Conservation (phyloP, 1,140 invertebrate species). For the Drosophila subobscura region DNA sequence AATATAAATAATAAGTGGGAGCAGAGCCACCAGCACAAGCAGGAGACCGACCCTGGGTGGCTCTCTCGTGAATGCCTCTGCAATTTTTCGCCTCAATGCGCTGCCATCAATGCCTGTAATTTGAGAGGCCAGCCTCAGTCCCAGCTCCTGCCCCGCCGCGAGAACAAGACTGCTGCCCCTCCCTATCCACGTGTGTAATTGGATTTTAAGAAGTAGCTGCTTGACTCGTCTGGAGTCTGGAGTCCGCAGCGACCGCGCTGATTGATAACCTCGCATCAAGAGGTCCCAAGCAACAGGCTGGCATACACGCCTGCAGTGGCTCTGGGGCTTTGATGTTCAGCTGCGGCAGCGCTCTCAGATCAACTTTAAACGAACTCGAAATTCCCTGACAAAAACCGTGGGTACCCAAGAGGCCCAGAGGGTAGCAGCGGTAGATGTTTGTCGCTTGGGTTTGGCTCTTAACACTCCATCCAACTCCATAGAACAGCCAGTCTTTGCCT, state of each 20-base stretch:
- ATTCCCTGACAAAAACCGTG: background rate
- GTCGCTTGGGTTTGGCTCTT: no score
- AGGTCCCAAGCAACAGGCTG: slow-evolving; percentile 66
- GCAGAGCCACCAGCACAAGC: slow-evolving; percentile 13
- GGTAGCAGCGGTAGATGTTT: no score
- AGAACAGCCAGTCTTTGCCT: background rate
- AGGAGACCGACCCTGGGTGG: slow-evolving; percentile 50
- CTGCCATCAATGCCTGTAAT: slow-evolving; percentile 68
- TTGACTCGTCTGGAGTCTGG: slow-evolving; percentile 6
- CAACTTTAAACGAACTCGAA: background rate
- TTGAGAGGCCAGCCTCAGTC: slow-evolving; percentile 45
- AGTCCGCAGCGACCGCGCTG: slow-evolving; percentile 38
- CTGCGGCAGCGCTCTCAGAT: slow-evolving; percentile 19
- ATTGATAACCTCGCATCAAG: slow-evolving; percentile 75
- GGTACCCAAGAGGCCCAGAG: no score
- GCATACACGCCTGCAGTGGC: slow-evolving; percentile 70
- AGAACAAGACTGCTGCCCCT: slow-evolving; percentile 9
- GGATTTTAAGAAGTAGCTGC: slow-evolving; percentile 79
- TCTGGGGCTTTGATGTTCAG: slow-evolving; percentile 58
- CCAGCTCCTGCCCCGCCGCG: background rate
- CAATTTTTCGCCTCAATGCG: slow-evolving; percentile 70
- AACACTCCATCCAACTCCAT: no score
- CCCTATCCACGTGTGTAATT: slow-evolving; percentile 63
- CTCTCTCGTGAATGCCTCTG: slow-evolving; percentile 32
- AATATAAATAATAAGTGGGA: slow-evolving; percentile 76